phyloP scores from a whole-genome alignment of 1,140 invertebrate species.

The Onthophagus taurus region DNA sequence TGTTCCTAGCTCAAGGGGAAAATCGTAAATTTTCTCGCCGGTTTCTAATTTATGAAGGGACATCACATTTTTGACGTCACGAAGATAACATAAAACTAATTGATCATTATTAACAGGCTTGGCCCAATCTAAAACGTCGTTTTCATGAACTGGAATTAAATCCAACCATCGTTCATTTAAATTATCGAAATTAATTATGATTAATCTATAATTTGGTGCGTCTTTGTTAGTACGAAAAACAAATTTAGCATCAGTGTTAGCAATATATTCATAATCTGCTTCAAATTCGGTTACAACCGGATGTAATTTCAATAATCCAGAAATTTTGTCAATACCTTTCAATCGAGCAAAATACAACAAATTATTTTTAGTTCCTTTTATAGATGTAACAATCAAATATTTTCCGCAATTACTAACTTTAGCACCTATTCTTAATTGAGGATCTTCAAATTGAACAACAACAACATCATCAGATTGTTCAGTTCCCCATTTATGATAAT shows the following conservation, averaged over 20 bases:
- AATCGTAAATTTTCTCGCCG: constrained; percentile 61
- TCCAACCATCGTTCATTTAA: constrained; percentile 70
- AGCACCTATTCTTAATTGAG: constrained; percentile 77
- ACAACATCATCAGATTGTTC: constrained; percentile 81
- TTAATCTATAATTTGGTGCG: constrained; percentile 82
- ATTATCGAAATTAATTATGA: constrained; percentile 81
- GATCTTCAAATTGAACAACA: constrained; percentile 86
- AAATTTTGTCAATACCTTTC: constrained; percentile 47
- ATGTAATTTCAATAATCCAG: constrained; percentile 53
- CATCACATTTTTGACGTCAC: constrained; percentile 78
- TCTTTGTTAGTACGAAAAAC: constrained; percentile 91
- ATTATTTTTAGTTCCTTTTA: constrained; percentile 82
- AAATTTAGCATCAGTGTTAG: constrained; percentile 74
- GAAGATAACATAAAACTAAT: constrained; percentile 82
- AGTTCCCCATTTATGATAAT: constrained; percentile 84
- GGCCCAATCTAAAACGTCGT: constrained; percentile 85
- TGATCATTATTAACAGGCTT: constrained; percentile 74
- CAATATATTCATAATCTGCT: constrained; percentile 92
- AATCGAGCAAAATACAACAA: constrained; percentile 76
- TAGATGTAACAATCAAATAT: constrained; percentile 72
- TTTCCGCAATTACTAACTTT: constrained; percentile 83
- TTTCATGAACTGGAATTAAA: constrained; percentile 74
- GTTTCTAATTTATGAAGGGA: constrained; percentile 69
- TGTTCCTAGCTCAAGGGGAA: constrained; percentile 80
- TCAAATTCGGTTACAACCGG: constrained; percentile 84